Evolutionary conservation across 2,888 invertebrate genomes (phyloP), one percentile per base, ranked within the genome.

Genomic region (Ophion slaviceki): DNA sequence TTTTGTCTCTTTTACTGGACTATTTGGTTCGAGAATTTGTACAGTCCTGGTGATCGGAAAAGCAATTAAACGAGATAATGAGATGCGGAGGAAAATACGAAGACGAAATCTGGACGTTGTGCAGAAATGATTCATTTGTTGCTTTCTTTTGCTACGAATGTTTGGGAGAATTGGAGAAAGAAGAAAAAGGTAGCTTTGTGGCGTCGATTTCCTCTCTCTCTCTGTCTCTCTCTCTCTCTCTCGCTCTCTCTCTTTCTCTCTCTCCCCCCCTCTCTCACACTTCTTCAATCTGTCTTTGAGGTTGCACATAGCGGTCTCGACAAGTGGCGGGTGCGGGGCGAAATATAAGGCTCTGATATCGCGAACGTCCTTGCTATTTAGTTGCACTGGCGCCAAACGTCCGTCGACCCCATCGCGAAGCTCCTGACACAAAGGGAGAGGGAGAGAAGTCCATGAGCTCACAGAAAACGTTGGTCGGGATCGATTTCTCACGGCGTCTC

Each of bases 331-430:
- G 53, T 36, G 70, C 40, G 67, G 64, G 62, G 20, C 53, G 20
- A 64, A 53, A 28, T 70, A 32, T 64, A 71, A 64, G 79, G 70
- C 78, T 70, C 64, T 53, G 47, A 57, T 45, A 64, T 64, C 70
- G 80, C 72, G 62, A 86, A 80, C 86, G 86, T 86, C 86, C 86
- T 86, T 86, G 86, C 86, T 83, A 80, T 86, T 86, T 80, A 77
- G 86, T 86, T 86, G 82, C 82, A 82, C 85, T 85, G 86, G 86
- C 86, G 86, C 86, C 86, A 83, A 86, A 86, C 86, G 86, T 86
- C 71, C 86, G 86, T 83, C 86, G 86, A 86, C 86, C 86, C 80
- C 85, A 64, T 5, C 40, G 47, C 74, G 77, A 32, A 68, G 61
- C 71, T 70, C 66, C 40, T 32, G 28, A 47, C 24, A 74, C 36